Base-by-base conservation (phyloP, 2,888 invertebrate species). In the Escarpia spicata region DNA sequence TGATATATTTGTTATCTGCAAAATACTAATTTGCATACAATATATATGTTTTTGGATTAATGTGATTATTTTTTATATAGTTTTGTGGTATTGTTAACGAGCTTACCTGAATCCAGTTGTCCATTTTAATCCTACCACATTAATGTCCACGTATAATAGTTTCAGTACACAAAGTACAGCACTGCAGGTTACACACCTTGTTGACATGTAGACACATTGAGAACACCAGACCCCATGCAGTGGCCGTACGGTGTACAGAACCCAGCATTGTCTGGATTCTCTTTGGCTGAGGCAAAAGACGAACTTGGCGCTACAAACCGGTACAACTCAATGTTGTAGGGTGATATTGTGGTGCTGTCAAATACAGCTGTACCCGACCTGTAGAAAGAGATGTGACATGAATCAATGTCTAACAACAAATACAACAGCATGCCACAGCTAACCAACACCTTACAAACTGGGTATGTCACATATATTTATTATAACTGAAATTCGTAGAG, bases 221-320 rank as follows among this genome's bases (percentile, higher is more conserved):
- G 93, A 43, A 96, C 92, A 3, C 96, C 96, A 15, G 94, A 93
- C 9, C 95, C 95, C 52, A 96, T 93, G 93, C 95, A 95, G 45
- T 94, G 94, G 8, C 94, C 92, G 91, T 94, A 92, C 2, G 96
- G 96, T 4, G 95, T 95, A 94, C 96, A 96, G 94, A 96, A 96
- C 3, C 96, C 96, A 37, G 94, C 93, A 93, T 96, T 96, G 93
- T 95, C 95, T 3, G 96, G 95, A 93, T 95, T 95, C 4, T 93
- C 93, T 2, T 95, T 94, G n/a, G 94, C 94, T 93, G 95, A 95
- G 44, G 94, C 94, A 75, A 75, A 96, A 91, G 43, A 94, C 94
- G 37, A 92, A 91, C 12, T 93, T 4, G 94, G 93, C 6, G 95
- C 94, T 10, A 94, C 94, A 93, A 94, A 96, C n/a, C 96, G 93